Base-by-base conservation (phyloP, 2,888 invertebrate genomes). In the Campopleginae sp. region DNA sequence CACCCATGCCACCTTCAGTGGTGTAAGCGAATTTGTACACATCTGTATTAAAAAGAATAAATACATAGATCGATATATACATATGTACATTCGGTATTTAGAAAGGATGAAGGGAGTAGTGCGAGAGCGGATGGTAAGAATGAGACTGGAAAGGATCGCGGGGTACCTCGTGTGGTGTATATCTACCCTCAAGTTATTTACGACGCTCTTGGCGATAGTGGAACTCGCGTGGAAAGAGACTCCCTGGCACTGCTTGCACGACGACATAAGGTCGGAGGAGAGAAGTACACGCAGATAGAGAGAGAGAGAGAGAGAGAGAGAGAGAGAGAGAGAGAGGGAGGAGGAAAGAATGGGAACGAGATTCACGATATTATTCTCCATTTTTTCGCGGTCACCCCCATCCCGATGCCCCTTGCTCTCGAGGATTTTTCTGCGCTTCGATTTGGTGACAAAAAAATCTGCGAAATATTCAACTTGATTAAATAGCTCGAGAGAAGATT, bases 121-220 rank as follows among this genome's bases (percentile, higher is more conserved):
- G n/a, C n/a, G 31, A 68, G 33, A 48, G 46, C 54, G 75, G 44
- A 54, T 19, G 66, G 71, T 46, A 58, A 84, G 66, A 72, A 66
- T 70, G 80, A 77, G 61, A 68, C 70, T 74, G 68, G 81, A 71
- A 58, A 80, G 82, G 76, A 74, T 84, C 68, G 80, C 84, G 82
- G 78, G 70, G 74, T 85, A 85, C 68, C 81, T 75, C 63, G 82
- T 81, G 77, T 84, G 77, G 79, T 76, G 82, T 85, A 84, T 88
- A 88, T 89, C 89, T 89, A 88, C 86, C 87, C 84, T 84, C 80
- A 79, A 77, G 89, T 89, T 88, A 89, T 89, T 89, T 89, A 89
- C 88, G 88, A 87, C 89, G 78, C 79, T 87, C 84, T 82, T 84
- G 82, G 88, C 88, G 89, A 89, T 89, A 89, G 88, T 86, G 86